Conservation (phyloP, 2,888 invertebrate species). For the Zele albiditarsus region DNA sequence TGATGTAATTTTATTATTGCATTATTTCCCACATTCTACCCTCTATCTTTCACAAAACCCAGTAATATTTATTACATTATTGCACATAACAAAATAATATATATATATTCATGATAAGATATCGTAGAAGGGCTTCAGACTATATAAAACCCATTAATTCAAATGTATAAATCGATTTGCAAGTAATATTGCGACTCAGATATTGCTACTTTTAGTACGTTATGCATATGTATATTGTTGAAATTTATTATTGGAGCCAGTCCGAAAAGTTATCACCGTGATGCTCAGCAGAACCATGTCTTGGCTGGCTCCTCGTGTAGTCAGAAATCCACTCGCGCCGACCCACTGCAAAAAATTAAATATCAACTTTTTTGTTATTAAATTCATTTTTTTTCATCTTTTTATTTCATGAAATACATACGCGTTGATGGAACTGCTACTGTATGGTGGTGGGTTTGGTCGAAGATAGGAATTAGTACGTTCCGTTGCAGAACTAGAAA, state of each 20-base stretch:
- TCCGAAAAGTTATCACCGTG: constrained; percentile 53
- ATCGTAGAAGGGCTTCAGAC: too few relatives aligned
- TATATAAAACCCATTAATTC: too few relatives aligned
- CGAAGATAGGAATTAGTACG: constrained; percentile 70
- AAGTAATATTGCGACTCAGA: neutral
- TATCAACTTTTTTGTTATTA: constrained; percentile 19
- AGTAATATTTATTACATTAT: too few relatives aligned
- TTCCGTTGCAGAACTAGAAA: constrained; percentile 62
- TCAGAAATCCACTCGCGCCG: constrained; percentile 75
- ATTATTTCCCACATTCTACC: too few relatives aligned
- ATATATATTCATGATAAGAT: too few relatives aligned
- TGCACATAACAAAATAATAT: too few relatives aligned
- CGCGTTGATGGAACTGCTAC: constrained; percentile 74
- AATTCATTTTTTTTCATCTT: constrained; percentile 12
- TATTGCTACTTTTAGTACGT: neutral
- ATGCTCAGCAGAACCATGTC: constrained; percentile 75
- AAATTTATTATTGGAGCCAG: constrained; percentile 59
- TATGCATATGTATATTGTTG: constrained; percentile 22
- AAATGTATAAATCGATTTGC: too few relatives aligned
- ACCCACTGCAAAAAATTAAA: constrained; percentile 55
- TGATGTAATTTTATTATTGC: too few relatives aligned
- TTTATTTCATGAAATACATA: constrained; percentile 58
- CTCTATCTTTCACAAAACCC: too few relatives aligned
- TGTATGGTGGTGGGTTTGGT: constrained; percentile 77
- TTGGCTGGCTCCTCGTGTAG: constrained; percentile 74